A percentile compares a stretch with the other conserved stretches of the same genome.
phyloP scores from a whole-genome alignment of 2,797 vertebrate genomes.

The Coccyzus lansbergi region DNA sequence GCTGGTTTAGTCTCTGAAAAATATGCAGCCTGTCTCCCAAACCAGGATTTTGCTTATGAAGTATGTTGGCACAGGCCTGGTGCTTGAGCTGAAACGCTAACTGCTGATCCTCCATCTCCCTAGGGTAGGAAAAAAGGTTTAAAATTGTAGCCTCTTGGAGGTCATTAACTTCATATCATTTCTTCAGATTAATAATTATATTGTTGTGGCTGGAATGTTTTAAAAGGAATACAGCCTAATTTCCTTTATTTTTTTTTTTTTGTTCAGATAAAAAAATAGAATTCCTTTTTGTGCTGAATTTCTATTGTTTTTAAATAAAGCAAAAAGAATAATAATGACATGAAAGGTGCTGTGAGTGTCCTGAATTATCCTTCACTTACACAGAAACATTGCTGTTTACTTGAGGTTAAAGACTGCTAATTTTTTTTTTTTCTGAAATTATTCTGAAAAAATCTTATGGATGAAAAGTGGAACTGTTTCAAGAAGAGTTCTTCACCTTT shows the following conservation, averaged over 20 bases:
- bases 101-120: background rate
- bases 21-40: constrained; percentile 51
- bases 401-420: background rate
- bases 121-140: background rate
- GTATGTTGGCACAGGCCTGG: constrained; percentile 21
- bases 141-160: background rate
- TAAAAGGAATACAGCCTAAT: background rate
- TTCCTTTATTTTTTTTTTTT: background rate
- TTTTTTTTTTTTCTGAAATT: background rate
- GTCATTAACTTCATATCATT: constrained; percentile 8
- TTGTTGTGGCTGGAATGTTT: constrained; percentile 40
- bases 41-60: constrained; percentile 57
- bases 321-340: background rate
- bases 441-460: background rate
- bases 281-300: background rate
- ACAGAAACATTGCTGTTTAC: background rate
- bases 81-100: background rate
- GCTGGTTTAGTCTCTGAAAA: constrained; percentile 53
- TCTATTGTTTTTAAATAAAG: background rate
- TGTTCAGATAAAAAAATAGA: background rate
- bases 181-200: constrained; percentile 36
- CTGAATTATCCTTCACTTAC: background rate
- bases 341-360: background rate
- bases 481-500: background rate
- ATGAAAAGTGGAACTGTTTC: background rate